Percentiles rank a stretch among this genome's conserved stretches.
These are phyloP conservation scores for Catharus minimus DNA, from an alignment of 2,113 vertebrate genomes.

Conservation along the genomic window DNA sequence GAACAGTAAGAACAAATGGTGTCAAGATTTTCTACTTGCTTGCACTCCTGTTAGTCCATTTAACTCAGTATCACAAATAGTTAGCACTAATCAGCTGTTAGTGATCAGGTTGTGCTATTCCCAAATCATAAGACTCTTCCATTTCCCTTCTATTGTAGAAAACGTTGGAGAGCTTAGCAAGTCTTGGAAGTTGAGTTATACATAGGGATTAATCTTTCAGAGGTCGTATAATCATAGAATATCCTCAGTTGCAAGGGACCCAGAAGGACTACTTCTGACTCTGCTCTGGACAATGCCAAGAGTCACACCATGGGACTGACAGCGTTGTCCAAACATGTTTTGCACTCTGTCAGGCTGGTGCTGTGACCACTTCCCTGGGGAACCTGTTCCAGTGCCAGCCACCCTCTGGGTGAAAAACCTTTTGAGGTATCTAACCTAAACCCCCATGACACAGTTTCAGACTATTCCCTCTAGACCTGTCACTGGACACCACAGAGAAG, in stretches of 20 bases:
- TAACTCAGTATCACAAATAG: background rate
- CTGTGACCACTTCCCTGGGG: background rate
- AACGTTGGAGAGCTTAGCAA: background rate
- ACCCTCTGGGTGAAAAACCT: background rate
- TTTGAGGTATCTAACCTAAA: background rate
- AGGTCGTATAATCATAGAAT: background rate
- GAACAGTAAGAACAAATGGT: background rate
- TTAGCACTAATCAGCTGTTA: background rate
- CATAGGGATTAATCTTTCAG: background rate
- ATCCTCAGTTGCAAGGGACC: background rate
- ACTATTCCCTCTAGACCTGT: fast-evolving
- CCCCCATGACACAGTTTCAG: background rate
- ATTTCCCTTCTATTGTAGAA: background rate
- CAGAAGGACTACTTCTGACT: background rate
- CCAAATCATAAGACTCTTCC: background rate
- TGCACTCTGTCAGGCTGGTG: background rate
- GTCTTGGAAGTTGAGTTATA: background rate
- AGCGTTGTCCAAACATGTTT: background rate
- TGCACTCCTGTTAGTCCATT: background rate
- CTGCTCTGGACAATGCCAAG: background rate
- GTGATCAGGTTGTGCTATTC: background rate
- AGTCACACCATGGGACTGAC: background rate
- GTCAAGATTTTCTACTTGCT: background rate
- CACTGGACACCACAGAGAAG: background rate
- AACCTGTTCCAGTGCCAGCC: background rate